Conservation (phyloP, 2,888 invertebrate genomes). For the Ophion slaviceki region DNA sequence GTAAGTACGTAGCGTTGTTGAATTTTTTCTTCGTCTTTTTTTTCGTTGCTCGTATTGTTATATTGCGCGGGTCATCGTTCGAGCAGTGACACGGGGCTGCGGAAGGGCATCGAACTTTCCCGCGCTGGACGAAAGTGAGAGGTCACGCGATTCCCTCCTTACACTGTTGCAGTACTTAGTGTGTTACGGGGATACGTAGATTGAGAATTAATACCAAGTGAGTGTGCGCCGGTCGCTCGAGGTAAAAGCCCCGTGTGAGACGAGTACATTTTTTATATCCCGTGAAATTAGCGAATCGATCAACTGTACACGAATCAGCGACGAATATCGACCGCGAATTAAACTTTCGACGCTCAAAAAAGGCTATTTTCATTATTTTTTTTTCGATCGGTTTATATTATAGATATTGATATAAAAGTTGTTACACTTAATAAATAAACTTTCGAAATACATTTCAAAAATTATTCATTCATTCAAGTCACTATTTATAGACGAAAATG, state of each 20-base stretch:
- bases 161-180: constrained; percentile 57
- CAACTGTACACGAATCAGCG: not conserved
- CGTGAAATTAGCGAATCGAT: constrained; percentile 12
- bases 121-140: constrained; percentile 66
- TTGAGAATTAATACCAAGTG: constrained; percentile 64
- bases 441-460: too few species aligned
- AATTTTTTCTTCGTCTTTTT: constrained; percentile 19
- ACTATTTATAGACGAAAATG: too few species aligned
- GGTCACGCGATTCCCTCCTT: constrained; percentile 68
- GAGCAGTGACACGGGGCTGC: constrained; percentile 59
- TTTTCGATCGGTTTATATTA: too few species aligned
- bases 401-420: too few species aligned
- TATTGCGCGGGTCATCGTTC: constrained; percentile 66
- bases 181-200: constrained; percentile 64
- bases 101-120: constrained; percentile 65
- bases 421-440: too few species aligned
- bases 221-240: not conserved
- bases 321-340: not conserved
- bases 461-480: too few species aligned
- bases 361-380: too few species aligned
- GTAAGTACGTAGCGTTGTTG: not conserved
- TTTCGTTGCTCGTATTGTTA: constrained; percentile 57
- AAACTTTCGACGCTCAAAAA: too few species aligned
- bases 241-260: not conserved
- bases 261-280: not conserved